Base-by-base conservation (phyloP, 1,140 invertebrate genomes). In the Araneus ventricosus region DNA sequence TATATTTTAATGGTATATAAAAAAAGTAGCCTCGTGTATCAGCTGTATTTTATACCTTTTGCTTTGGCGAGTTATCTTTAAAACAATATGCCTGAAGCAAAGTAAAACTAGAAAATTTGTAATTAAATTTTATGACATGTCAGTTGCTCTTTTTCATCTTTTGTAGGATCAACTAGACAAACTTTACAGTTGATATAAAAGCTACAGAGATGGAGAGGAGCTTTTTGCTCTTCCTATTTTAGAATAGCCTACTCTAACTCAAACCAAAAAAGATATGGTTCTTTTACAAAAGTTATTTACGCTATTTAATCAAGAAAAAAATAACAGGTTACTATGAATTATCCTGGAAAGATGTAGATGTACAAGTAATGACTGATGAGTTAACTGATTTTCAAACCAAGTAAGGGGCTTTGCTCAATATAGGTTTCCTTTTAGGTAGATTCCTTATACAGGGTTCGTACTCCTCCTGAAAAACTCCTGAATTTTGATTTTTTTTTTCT, bases 311-410 rank as follows among this genome's bases (percentile, higher is more conserved):
- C 98, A 99, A 95, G 93, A 98, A 99, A 95, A 96, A 98, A 93
- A 98, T 99, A 24, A 98, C 97, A 95, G 98, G 98, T 94, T 99
- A 99, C 95, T 99, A 99, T 94, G 98, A 99, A 94, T 99, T 99
- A 94, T 97, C 98, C 0, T 99, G 99, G 99, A 97, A 97, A 63
- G 98, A 99, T 95, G 98, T 99, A 3, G 99, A 99, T 95, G 99
- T 99, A 94, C 98, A 99, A 95, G 98, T 99, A 95, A 99, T 99
- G 94, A 99, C 99, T 95, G 98, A 99, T 95, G 98, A 99, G 95
- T 95, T 99, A 17, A 98, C 99, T 97, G 99, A 99, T 95, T 99
- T 99, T 95, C 98, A 99, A 96, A 99, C 99, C 95, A 97, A 97
- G 97, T 97, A 95, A 94, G 24, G 92, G 93, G 45, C 4, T 8